These are phyloP conservation scores for Ondatra zibethicus DNA, from an alignment of 2,113 vertebrate genomes.

Conservation along the genomic window DNA sequence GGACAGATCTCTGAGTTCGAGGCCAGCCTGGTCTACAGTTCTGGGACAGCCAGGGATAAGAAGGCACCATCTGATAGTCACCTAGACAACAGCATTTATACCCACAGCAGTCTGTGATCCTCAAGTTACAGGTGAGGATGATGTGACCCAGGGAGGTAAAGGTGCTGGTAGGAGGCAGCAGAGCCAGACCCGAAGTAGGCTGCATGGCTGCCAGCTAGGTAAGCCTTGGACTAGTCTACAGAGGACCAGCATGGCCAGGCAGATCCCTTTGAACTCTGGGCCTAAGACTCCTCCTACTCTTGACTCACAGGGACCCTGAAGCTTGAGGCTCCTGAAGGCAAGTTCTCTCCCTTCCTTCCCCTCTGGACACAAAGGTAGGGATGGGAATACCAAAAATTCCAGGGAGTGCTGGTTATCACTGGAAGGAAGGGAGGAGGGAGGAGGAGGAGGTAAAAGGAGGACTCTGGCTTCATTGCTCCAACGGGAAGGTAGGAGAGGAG, in stretches of 20 bases:
- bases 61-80: neutral
- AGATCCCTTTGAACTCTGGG: neutral
- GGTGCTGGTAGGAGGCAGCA: neutral
- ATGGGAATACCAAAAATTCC: conserved; percentile 43
- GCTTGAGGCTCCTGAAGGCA: neutral
- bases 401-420: conserved; percentile 49
- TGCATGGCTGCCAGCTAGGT: neutral
- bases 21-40: neutral
- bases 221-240: neutral
- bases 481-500: neutral
- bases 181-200: neutral
- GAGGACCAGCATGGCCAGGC: neutral
- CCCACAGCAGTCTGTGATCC: neutral
- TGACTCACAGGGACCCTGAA: neutral
- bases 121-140: neutral
- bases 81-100: neutral
- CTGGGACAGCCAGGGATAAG: neutral
- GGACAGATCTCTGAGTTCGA: neutral
- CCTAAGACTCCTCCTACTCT: neutral
- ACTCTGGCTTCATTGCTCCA: conserved; percentile 46
- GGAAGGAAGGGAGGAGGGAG: conserved; percentile 64
- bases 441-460: neutral
- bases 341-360: conserved; percentile 53
- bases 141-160: neutral
- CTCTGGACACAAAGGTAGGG: conserved; percentile 81